phyloP scores from a whole-genome alignment of 2,888 invertebrate genomes.

The Calliopum simillimum region DNA sequence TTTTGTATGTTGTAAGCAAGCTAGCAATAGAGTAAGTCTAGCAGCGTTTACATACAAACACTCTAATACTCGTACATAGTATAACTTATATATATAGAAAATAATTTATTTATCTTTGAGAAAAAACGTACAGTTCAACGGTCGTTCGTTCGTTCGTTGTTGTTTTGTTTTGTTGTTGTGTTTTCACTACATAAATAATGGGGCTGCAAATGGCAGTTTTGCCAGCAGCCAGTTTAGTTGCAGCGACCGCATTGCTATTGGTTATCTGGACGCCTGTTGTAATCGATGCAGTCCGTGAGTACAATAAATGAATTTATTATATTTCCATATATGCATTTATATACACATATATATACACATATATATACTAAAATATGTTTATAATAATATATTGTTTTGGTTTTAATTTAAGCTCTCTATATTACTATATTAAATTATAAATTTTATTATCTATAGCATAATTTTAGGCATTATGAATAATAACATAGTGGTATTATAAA shows the following conservation, averaged over 20 bases:
- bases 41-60: conserved; percentile 28
- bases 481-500: too few relatives aligned
- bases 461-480: too few relatives aligned
- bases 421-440: too few relatives aligned
- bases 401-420: too few relatives aligned
- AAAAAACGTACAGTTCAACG: too few relatives aligned
- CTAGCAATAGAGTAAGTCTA: conserved; percentile 61
- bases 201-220: conserved; percentile 67
- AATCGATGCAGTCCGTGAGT: conserved; percentile 67
- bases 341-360: too few relatives aligned
- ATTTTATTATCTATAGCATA: too few relatives aligned
- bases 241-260: conserved; percentile 59
- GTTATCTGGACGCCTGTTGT: conserved; percentile 61
- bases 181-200: conserved; percentile 59
- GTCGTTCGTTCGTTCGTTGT: conserved; percentile 8
- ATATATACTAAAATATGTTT: too few relatives aligned
- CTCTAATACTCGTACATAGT: too few relatives aligned
- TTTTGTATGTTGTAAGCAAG: not conserved
- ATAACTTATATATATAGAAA: too few relatives aligned
- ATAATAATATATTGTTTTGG: too few relatives aligned
- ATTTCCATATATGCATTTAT: conserved; percentile 12
- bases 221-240: conserved; percentile 64
- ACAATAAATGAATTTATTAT: conserved; percentile 47
- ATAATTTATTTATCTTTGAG: conserved; percentile 38
- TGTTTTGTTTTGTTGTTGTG: conserved; percentile 39